Conservation (phyloP, 2,797 vertebrate genomes). For the Lutra lutra region DNA sequence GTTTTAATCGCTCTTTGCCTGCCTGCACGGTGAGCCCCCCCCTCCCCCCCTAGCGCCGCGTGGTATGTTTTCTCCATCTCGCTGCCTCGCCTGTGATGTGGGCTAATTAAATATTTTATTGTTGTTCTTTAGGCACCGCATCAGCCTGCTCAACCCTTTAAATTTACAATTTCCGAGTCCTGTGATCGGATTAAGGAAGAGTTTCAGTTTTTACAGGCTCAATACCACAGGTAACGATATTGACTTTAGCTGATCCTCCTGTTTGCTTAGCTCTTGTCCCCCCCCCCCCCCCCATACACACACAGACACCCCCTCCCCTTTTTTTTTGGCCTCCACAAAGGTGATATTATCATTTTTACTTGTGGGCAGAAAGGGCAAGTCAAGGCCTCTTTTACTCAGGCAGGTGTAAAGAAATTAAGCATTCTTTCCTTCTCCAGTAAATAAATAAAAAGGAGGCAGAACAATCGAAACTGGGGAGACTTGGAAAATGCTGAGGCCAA, state of each 20-base stretch:
- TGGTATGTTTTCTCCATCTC: background rate
- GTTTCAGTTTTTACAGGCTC: conserved; percentile 98
- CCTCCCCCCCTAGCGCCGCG: background rate
- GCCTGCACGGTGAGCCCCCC: background rate
- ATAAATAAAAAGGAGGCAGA: background rate
- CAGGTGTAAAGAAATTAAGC: conserved; percentile 75
- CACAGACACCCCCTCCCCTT: background rate
- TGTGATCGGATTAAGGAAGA: conserved; percentile 98
- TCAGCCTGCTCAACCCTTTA: conserved; percentile 96
- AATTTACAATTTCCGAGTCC: conserved; percentile 97
- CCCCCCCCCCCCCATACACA: no score
- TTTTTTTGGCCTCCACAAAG: background rate
- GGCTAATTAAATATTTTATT: conserved; percentile 83
- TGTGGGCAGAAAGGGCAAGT: conserved; percentile 53
- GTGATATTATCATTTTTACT: background rate
- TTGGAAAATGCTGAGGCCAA: conserved; percentile 73
- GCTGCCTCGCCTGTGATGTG: conserved; percentile 44
- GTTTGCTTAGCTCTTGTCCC: conserved; percentile 77
- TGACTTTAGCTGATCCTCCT: conserved; percentile 82
- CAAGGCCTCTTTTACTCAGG: conserved; percentile 59
- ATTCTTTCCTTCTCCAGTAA: conserved; percentile 44
- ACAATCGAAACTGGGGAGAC: conserved; percentile 61
- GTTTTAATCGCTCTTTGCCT: conserved; percentile 12
- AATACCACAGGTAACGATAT: conserved; percentile 95
- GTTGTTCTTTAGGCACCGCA: conserved; percentile 92